Conservation (phyloP, 2,888 invertebrate genomes). For the Mesorhabditis belari region DNA sequence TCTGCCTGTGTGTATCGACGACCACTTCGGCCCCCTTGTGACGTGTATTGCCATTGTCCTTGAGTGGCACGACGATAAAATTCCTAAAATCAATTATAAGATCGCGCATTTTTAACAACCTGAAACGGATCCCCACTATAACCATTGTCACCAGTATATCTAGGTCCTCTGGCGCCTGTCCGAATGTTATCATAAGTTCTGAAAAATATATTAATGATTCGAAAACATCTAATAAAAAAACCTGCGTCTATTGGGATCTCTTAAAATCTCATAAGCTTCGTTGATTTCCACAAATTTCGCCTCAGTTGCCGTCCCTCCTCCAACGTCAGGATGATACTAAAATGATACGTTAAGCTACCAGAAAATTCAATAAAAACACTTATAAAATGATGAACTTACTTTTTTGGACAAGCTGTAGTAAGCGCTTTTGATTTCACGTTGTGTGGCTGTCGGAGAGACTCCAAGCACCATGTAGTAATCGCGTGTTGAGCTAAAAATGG, state of each 20-base stretch:
- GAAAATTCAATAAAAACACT: too few species aligned
- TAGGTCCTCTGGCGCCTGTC: background rate
- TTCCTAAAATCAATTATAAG: background rate
- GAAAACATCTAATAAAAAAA: conserved; percentile 1
- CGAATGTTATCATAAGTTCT: background rate
- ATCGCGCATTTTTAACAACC: background rate
- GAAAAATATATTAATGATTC: background rate
- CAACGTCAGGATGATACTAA: conserved; percentile 34
- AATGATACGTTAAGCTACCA: too few species aligned
- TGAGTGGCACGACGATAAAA: background rate
- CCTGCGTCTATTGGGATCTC: conserved; percentile 10
- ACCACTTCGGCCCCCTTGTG: background rate
- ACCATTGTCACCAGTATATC: conserved; percentile 1
- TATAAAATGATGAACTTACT: too few species aligned
- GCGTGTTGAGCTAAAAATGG: conserved; percentile 4
- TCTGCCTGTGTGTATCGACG: background rate
- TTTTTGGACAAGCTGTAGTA: conserved; percentile 32
- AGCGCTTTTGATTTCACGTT: conserved; percentile 25
- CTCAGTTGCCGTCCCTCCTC: conserved; percentile 6
- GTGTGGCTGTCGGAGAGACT: conserved; percentile 12
- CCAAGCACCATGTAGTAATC: conserved; percentile 25
- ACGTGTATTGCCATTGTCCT: background rate
- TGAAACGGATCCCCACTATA: background rate
- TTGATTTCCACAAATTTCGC: conserved; percentile 26
- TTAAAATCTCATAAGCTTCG: conserved; percentile 26